Evolutionary conservation across 2,888 invertebrate species (phyloP).

Genomic region (Plebejus anna): DNA sequence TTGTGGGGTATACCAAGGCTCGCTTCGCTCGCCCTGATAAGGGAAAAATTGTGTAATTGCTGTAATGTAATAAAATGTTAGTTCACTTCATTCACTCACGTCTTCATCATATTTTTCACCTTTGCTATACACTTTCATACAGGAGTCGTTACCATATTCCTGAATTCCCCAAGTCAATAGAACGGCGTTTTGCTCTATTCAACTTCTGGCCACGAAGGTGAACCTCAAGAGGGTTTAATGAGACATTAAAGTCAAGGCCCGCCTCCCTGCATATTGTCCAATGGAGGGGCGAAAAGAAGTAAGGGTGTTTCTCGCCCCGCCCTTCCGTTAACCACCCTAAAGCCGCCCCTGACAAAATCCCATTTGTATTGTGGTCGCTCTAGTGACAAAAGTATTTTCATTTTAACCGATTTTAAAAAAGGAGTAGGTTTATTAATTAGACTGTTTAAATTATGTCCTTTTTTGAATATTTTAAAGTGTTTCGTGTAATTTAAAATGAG

Average conservation of each 20-base stretch:
- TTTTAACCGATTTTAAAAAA: neutral
- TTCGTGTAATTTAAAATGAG: neutral
- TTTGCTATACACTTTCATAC: neutral
- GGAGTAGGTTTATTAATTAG: too few relatives aligned
- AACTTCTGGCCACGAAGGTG: slow-evolving; percentile 18
- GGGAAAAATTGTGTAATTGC: too few relatives aligned
- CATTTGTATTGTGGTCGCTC: slow-evolving; percentile 15
- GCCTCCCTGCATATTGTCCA: slow-evolving; percentile 51
- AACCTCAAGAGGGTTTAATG: slow-evolving; percentile 45
- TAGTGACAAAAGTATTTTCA: slow-evolving; percentile 22
- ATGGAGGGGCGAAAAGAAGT: slow-evolving; percentile 41
- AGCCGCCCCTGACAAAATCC: slow-evolving; percentile 42
- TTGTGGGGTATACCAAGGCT: too few relatives aligned
- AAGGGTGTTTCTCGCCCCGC: slow-evolving; percentile 51
- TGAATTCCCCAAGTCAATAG: neutral
- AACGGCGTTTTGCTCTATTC: neutral
- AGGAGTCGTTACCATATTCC: neutral
- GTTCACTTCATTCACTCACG: too few relatives aligned
- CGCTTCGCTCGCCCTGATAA: too few relatives aligned
- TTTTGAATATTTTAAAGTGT: neutral
- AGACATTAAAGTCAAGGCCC: slow-evolving; percentile 36
- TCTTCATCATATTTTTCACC: neutral
- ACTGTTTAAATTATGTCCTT: too few relatives aligned
- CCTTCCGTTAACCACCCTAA: slow-evolving; percentile 42
- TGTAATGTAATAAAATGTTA: too few relatives aligned